Conservation (phyloP, 2,113 vertebrate species). For the Castor canadensis region DNA sequence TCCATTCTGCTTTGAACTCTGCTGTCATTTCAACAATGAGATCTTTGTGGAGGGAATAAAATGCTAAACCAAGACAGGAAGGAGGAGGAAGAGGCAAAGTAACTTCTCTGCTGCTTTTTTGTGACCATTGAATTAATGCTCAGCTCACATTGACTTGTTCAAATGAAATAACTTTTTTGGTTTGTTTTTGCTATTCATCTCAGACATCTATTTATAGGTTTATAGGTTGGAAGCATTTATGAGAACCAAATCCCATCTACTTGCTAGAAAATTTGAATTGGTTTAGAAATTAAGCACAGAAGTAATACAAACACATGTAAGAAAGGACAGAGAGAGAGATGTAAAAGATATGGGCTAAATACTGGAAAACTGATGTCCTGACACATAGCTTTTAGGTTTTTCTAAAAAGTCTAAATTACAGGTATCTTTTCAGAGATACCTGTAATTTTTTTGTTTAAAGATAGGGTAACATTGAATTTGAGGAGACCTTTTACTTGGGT, state of each 20-base stretch:
- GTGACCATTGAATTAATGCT: constrained; percentile 26
- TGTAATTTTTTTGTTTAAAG: not conserved
- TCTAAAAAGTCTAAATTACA: not conserved
- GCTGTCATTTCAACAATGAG: constrained; percentile 82
- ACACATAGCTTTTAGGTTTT: not conserved
- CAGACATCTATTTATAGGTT: not conserved
- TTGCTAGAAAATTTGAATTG: not conserved
- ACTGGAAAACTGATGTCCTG: not conserved
- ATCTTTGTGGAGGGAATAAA: constrained; percentile 81
- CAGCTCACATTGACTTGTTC: constrained; percentile 50
- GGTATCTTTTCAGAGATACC: not conserved
- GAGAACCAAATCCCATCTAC: not conserved
- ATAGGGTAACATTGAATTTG: not conserved
- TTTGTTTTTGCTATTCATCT: not conserved
- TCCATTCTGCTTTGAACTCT: constrained; percentile 82
- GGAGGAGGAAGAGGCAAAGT: constrained; percentile 73
- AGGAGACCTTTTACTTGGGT: not conserved
- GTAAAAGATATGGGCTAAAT: not conserved
- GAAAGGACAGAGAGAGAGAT: not conserved
- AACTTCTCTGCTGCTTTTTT: constrained; percentile 58
- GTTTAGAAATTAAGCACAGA: constrained; percentile 38
- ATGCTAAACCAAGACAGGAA: constrained; percentile 64
- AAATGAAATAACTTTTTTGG: not conserved
- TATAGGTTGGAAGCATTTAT: not conserved
- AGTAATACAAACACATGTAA: fast-evolving